These are phyloP conservation scores for Nyctibius grandis DNA, from an alignment of 2,797 vertebrate genomes.

Conservation along the genomic window DNA sequence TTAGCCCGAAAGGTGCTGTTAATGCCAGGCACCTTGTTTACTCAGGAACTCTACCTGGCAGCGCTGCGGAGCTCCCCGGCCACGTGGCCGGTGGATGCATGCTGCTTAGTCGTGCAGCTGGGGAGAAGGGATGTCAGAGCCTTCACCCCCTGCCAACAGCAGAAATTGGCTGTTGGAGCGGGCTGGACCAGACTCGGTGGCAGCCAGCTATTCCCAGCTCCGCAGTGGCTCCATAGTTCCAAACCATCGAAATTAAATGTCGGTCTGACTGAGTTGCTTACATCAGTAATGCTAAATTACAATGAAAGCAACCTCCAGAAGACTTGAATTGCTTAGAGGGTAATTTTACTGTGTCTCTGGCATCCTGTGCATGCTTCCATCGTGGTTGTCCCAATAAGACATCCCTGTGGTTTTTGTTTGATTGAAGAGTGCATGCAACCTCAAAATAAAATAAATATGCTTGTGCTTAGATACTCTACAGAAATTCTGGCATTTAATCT, in stretches of 20 bases:
- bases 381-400: neutral
- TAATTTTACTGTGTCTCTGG: conserved; percentile 16
- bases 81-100: accelerated
- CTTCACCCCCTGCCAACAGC: neutral
- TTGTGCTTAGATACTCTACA: neutral
- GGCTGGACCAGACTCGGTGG: conserved; percentile 19
- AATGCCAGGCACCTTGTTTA: neutral
- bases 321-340: neutral
- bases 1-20: neutral
- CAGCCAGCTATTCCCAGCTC: conserved; percentile 34
- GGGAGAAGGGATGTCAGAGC: neutral
- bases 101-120: neutral
- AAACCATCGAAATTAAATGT: neutral
- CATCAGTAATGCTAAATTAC: conserved; percentile 45
- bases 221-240: neutral
- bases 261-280: neutral
- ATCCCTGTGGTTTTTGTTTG: neutral
- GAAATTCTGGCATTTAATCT: neutral
- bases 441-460: neutral
- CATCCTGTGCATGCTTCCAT: neutral
- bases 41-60: neutral
- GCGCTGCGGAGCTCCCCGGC: neutral
- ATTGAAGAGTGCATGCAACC: neutral
- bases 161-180: neutral
- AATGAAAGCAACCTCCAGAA: neutral